These are phyloP conservation scores for Gerris buenoi DNA, from an alignment of 1,140 invertebrate genomes.

Conservation along the genomic window DNA sequence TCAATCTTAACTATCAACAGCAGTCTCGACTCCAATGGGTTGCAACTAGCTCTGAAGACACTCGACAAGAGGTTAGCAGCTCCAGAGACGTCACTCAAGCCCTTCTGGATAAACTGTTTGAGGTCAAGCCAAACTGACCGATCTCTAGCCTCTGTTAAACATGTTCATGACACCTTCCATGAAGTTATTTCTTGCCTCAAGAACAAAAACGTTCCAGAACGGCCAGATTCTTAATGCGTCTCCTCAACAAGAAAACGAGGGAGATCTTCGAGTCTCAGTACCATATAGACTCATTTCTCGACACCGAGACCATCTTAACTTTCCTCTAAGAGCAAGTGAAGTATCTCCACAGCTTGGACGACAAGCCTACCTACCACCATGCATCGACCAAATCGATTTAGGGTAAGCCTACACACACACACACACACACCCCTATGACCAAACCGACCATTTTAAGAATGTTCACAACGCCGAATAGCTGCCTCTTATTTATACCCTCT, in stretches of 20 bases:
- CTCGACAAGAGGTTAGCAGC: not conserved
- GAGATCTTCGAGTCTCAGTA: not conserved
- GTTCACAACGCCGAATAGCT: no score
- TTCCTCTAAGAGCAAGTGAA: not conserved
- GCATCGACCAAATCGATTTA: not conserved
- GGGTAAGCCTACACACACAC: not conserved
- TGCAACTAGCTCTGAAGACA: not conserved
- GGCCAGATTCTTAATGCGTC: not conserved
- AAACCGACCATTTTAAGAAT: not conserved
- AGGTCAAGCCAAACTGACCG: not conserved
- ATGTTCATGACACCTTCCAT: not conserved
- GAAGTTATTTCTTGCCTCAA: not conserved
- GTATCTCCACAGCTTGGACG: not conserved
- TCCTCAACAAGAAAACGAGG: not conserved
- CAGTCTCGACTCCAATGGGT: not conserved
- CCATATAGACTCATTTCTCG: not conserved
- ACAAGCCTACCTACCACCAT: not conserved
- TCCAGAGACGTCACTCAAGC: not conserved
- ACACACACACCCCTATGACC: not conserved
- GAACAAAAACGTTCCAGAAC: not conserved
- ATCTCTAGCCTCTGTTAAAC: not conserved
- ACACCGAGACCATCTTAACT: not conserved
- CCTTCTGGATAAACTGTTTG: not conserved
- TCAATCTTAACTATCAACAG: not conserved
- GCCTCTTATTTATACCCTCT: not conserved